Evolutionary conservation across 2,113 vertebrate genomes (phyloP), one percentile per base, ranked within the genome.

Genomic region (Corydoras sp.): DNA sequence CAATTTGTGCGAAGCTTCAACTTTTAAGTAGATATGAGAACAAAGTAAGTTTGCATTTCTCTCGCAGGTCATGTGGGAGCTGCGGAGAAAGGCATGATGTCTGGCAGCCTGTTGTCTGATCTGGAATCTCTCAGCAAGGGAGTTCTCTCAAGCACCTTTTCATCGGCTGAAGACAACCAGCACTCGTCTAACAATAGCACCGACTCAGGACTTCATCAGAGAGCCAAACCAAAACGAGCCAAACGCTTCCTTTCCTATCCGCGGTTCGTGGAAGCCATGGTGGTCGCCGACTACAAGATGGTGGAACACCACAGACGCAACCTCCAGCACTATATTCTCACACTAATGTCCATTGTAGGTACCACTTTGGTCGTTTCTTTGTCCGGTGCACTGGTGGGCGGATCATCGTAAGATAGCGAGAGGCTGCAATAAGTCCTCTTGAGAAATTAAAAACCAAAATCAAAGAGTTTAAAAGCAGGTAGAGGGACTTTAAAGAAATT

Each of bases 331-430:
- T 99, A 99, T 81, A 89, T 99, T 77, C 87, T 99, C 79, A 99
- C 96, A 0, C 81, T 99, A 49, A 98, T 99, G 97, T 96, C 97
- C 72, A 98, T 99, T 85, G 97, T 99, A 92, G 98, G 97, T 97
- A 83, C 79, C 48, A 18, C 43, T 62, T 31, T 24, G 18, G 18
- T 24, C 18, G 18, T 24, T 24, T 24, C 18, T 24, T 24, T 24
- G 18, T 24, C 18, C 2, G 18, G 18, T 24, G 18, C 18, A 24
- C 18, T 24, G 18, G 18, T 24, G 18, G 18, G 18, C 18, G 2
- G 18, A 24, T 24, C 18, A 24, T 24, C 2, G 2, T 1, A 24
- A 24, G 18, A 24, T 24, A 24, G 18, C 18, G 18, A 24, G 18
- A 24, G 18, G 18, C 18, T 24, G 18, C 18, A 24, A 24, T 24